Evolutionary conservation across 2,113 vertebrate genomes (phyloP), one percentile per base, ranked within the genome.

Genomic region (Oreochromis niloticus): DNA sequence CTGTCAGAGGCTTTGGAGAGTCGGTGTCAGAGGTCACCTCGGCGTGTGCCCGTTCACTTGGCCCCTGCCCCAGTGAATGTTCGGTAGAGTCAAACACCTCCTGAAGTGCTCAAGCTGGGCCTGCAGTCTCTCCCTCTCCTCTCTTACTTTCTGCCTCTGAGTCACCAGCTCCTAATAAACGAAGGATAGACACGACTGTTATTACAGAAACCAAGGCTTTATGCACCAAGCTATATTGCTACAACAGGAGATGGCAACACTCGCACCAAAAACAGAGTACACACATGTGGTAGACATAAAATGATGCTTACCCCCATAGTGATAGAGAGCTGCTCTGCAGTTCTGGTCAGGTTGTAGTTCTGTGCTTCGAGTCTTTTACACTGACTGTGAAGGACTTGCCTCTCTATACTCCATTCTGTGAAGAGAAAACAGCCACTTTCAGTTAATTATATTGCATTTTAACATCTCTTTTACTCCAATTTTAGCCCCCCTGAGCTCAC

Each of bases 41-140:
- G 97, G 98, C 68, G 97, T 97, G 85, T 98, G 98, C 71, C 97
- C 97, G 95, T 98, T 98, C 94, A 97, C 97, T 91, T 98, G 98
- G 94, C 94, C 91, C 78, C 98, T 96, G 94, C 97, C 97, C 98
- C 98, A 99, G 88, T 98, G 97, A 92, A 97, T 94, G 80, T 97
- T 97, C 52, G 98, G 98, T 95, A 99, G 94, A 50, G 97, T 98
- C 97, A 99, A 97, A 97, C 98, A 99, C 97, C 98, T 98, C 95
- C 98, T 95, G 96, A 99, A 98, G 97, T 99, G 98, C 95, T 99
- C 98, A 85, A 99, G 97, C 96, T 99, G 98, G 1, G 98, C 98
- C 94, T 99, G 98, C 94, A 99, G 97, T 88, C 97, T 96, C 93
- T 99, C 98, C 56, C 98, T 95, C 93, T 99, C 98, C 0, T 97